Evolutionary conservation across 2,797 vertebrate species (phyloP), one percentile per base, ranked within the genome.

Genomic region (Peromyscus attwateri): DNA sequence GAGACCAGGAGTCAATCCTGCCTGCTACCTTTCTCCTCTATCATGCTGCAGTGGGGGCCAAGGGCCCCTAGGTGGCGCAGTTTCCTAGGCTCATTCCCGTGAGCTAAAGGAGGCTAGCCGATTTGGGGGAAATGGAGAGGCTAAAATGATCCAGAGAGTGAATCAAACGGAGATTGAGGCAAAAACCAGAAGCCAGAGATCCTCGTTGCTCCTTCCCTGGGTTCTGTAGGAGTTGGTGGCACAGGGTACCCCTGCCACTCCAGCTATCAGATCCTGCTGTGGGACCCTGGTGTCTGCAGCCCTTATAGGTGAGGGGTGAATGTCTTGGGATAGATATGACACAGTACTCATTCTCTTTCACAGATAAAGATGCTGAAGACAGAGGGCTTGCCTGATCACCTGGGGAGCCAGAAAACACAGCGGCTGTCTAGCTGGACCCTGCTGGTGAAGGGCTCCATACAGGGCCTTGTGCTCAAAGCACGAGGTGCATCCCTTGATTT

Each of bases 41-140:
- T 73, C 66, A 49, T 25, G 7, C 73, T 95, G 92, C 91, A 95
- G 75, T 89, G 89, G 68, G 52, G 62, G 43, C 89, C 6, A 1
- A 31, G 1, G 52, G 82, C 82, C 97, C 43, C 94, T 97, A 97
- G 97, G 92, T 97, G 97, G 97, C 64, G 60, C 79, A 89, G 95
- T 31, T 87, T 95, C 92, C 95, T 27, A 96, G 91, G 66, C 83
- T 95, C 92, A 83, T 27, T 29, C 27, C 49, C 3, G 9, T 64
- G 49, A 14, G 64, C 55, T 75, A 12, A 76, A 79, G 34, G 52
- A 40, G 46, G 80, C 62, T 31, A 37, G 70, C 85, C 76, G 70
- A 84, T 95, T 40, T 82, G 23, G 64, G 89, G 77, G 46, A 84
- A 71, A 37, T 2, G 0, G 60, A 81, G 31, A 76, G 76, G 68